Base-by-base conservation (phyloP, 2,888 invertebrate genomes). In the Molanna angustata region DNA sequence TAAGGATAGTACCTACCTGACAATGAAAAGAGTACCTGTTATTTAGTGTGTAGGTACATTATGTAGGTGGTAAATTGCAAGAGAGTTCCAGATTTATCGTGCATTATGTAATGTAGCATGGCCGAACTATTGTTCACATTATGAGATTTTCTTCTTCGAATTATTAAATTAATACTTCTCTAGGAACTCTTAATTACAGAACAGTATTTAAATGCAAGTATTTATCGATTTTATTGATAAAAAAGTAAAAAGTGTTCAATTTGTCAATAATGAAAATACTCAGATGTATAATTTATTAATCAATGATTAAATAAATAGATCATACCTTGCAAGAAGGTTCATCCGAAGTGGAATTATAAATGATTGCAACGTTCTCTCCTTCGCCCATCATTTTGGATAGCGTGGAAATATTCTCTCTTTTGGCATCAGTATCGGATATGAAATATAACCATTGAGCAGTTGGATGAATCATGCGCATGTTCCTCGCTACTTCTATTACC, bases 381-480 rank as follows among this genome's bases (percentile, higher is more conserved):
- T 91, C 91, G 11, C 74, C 75, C 19, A 88, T 68, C 1, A 83
- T 69, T 58, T 79, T 76, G 35, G 80, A 72, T 18, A 86, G 74
- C 14, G 71, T 71, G 0, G 79, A 69, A 3, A 84, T 65, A 62
- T 85, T 81, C 1, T 73, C 72, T 2, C 71, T 69, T 2, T 68
- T 68, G 0, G 62, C 64, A 50, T 76, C 69, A 0, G 80, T 81
- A 52, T 88, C 85, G 0, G 86, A 78, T 45, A 90, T 73, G 31
- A 90, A 74, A 65, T 88, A 91, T n/a, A 92, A 67, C 91, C 92
- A 92, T 65, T 91, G 90, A 57, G 84, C 88, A 61, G 74, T 77
- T 0, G 88, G 84, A 62, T 85, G 80, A 0, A 86, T 82, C 77
- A 92, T 79, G 31, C 75, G 71, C 44, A 85, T 68, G 0, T 78